phyloP scores from a whole-genome alignment of 1,140 invertebrate species.

The Aphelenchoides besseyi region DNA sequence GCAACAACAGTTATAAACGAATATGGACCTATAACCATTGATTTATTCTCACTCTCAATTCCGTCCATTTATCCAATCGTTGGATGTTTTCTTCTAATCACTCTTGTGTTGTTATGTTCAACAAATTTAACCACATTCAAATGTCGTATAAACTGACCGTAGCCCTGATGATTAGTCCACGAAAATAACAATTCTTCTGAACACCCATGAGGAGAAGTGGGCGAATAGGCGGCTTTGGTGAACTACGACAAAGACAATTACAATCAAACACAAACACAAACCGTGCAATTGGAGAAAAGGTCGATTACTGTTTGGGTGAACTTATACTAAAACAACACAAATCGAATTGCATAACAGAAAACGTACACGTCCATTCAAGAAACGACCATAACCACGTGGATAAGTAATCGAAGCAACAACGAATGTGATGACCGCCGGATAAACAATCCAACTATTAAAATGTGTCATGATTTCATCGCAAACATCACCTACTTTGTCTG shows the following conservation, averaged over 20 bases:
- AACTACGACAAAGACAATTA: not conserved
- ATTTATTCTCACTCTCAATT: too few species aligned
- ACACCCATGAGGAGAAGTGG: constrained; percentile 51
- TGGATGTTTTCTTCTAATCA: too few species aligned
- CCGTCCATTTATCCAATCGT: too few species aligned
- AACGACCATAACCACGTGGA: constrained; percentile 55
- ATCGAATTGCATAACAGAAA: not conserved
- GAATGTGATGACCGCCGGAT: constrained; percentile 55
- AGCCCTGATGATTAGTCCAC: constrained; percentile 61
- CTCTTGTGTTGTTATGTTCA: too few species aligned
- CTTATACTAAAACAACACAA: constrained; percentile 51
- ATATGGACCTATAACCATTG: too few species aligned
- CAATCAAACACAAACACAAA: constrained; percentile 19
- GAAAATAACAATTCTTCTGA: constrained; percentile 40
- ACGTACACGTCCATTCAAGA: constrained; percentile 55
- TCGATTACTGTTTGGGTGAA: constrained; percentile 57
- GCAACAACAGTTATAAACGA: too few species aligned
- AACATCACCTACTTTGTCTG: constrained; percentile 54
- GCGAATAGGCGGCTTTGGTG: constrained; percentile 45
- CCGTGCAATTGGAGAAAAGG: constrained; percentile 58
- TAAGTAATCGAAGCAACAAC: constrained; percentile 58
- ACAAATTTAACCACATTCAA: too few species aligned
- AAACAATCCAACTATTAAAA: constrained; percentile 60
- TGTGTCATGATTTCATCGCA: not conserved
- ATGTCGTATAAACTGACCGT: constrained; percentile 58